phyloP scores from a whole-genome alignment of 2,113 vertebrate genomes.

The Trematomus loennbergii region DNA sequence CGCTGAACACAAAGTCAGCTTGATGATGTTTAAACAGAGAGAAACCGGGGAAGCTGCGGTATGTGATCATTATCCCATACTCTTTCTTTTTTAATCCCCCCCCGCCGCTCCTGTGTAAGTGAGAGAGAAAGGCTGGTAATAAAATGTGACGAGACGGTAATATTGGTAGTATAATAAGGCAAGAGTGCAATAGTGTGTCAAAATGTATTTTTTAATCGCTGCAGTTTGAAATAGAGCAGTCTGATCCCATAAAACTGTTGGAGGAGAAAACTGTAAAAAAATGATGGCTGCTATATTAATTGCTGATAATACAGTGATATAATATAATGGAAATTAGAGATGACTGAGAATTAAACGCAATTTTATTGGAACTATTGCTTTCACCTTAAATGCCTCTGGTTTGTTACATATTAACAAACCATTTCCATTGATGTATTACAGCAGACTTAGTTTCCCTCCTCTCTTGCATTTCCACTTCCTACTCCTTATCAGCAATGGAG shows the following conservation, averaged over 20 bases:
- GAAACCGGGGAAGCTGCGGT: slow-evolving; percentile 28
- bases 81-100: slow-evolving; percentile 25
- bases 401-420: slow-evolving; percentile 61
- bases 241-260: slow-evolving; percentile 51
- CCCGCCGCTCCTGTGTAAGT: slow-evolving; percentile 35
- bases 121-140: slow-evolving; percentile 53
- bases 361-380: slow-evolving; percentile 70
- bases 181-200: slow-evolving; percentile 50
- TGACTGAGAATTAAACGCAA: slow-evolving; percentile 59
- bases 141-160: slow-evolving; percentile 64
- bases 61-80: slow-evolving; percentile 62
- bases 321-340: slow-evolving; percentile 62
- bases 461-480: slow-evolving; percentile 27
- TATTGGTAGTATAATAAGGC: slow-evolving; percentile 51
- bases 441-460: slow-evolving; percentile 45
- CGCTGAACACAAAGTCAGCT: slow-evolving; percentile 56
- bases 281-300: slow-evolving; percentile 53
- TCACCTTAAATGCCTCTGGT: slow-evolving; percentile 52
- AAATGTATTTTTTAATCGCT: slow-evolving; percentile 68
- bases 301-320: slow-evolving; percentile 59
- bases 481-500: slow-evolving; percentile 56
- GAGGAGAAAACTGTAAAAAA: slow-evolving; percentile 34
- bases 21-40: slow-evolving; percentile 66
- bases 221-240: slow-evolving; percentile 53
- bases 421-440: slow-evolving; percentile 54